Conservation (phyloP, 2,797 vertebrate genomes). For the Coccyzus lansbergi region DNA sequence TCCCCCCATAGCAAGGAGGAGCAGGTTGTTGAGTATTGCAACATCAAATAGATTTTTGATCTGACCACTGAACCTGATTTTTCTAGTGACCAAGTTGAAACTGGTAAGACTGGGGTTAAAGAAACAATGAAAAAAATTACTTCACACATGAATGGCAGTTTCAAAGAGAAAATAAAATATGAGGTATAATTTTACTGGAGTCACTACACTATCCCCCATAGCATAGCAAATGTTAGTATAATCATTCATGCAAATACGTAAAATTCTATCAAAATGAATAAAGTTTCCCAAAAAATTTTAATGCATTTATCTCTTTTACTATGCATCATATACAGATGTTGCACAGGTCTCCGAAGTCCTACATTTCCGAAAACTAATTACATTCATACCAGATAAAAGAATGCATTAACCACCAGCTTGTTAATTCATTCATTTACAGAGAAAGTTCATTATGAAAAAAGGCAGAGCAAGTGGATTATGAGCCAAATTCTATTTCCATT, state of each 20-base stretch:
- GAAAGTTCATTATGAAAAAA: background rate
- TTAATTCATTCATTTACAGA: background rate
- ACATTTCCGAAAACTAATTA: slow-evolving; percentile 30
- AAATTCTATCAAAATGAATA: slow-evolving; percentile 39
- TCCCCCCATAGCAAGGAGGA: no score
- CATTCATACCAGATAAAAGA: slow-evolving; percentile 16
- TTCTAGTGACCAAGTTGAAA: background rate
- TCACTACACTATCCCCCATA: background rate
- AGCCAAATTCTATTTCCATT: background rate
- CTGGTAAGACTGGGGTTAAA: background rate
- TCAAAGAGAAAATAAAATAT: slow-evolving; percentile 18
- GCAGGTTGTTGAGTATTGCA: no score
- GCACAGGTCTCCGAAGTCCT: background rate
- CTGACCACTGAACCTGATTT: background rate
- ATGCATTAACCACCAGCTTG: background rate
- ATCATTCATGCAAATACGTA: background rate
- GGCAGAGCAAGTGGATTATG: background rate
- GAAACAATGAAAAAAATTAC: background rate
- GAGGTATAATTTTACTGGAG: slow-evolving; percentile 23
- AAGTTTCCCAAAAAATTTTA: slow-evolving; percentile 2
- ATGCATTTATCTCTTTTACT: slow-evolving; percentile 27
- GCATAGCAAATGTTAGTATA: background rate
- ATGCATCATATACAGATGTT: background rate
- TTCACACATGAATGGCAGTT: background rate
- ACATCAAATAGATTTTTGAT: no score